Conservation (phyloP, 1,140 invertebrate genomes). For the Eriosoma lanigerum region DNA sequence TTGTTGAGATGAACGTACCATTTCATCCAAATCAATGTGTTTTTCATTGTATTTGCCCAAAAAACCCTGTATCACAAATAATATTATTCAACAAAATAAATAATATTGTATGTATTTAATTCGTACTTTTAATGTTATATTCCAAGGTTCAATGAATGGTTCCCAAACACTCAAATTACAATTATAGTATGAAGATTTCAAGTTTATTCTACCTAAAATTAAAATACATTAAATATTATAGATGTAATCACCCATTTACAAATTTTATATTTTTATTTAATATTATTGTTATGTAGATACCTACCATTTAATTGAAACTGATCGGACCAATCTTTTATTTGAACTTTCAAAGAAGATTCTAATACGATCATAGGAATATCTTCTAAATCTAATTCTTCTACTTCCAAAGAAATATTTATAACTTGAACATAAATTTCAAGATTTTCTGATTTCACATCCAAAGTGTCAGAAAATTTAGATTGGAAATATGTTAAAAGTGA, state of each 20-base stretch:
- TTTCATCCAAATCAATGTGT: constrained; percentile 15
- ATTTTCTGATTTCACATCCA: constrained; percentile 45
- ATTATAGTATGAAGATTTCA: constrained; percentile 76
- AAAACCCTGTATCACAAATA: constrained; percentile 23
- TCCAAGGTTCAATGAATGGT: constrained; percentile 74
- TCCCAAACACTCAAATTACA: constrained; percentile 74
- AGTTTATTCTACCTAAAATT: constrained; percentile 61
- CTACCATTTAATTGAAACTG: constrained; percentile 59
- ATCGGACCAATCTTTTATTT: constrained; percentile 69
- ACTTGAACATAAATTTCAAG: constrained; percentile 36
- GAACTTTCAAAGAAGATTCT: constrained; percentile 63
- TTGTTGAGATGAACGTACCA: constrained; percentile 20
- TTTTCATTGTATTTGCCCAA: constrained; percentile 23
- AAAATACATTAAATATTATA: constrained; percentile 3
- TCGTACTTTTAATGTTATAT: constrained; percentile 66
- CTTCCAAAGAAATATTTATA: constrained; percentile 29
- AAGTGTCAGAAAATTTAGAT: neutral
- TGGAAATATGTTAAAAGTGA: constrained; percentile 15
- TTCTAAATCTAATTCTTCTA: constrained; percentile 45
- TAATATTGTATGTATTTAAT: constrained; percentile 62
- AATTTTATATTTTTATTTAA: neutral
- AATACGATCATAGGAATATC: constrained; percentile 55
- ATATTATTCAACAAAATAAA: neutral
- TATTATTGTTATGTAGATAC: no score
- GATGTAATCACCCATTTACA: no score